Evolutionary conservation across 2,113 vertebrate species (phyloP).

Genomic region (Myrmophylax atrothorax): DNA sequence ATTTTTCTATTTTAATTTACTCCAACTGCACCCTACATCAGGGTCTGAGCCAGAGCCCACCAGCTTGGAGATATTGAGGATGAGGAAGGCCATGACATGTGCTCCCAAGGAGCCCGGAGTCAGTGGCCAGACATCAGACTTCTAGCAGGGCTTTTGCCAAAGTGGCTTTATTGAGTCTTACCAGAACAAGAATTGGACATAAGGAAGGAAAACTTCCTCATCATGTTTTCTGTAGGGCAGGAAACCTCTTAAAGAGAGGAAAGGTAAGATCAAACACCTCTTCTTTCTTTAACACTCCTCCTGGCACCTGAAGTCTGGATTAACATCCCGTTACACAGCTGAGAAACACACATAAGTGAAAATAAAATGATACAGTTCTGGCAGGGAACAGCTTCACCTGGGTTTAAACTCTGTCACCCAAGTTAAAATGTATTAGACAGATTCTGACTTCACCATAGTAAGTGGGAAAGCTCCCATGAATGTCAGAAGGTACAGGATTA

Average conservation of each 20-base stretch:
- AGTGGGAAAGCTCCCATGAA: background rate
- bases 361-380: background rate
- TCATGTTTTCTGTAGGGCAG: background rate
- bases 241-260: background rate
- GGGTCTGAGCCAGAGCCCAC: background rate
- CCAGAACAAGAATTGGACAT: background rate
- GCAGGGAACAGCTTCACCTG: background rate
- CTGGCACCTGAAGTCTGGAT: background rate
- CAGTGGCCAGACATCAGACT: background rate
- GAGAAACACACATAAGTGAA: background rate
- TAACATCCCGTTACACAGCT: background rate
- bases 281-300: background rate
- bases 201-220: background rate
- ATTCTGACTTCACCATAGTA: background rate
- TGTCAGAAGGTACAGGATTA: background rate
- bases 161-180: background rate
- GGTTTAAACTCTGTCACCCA: background rate
- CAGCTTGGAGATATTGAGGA: too few species aligned
- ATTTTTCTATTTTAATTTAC: background rate
- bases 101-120: background rate
- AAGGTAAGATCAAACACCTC: background rate
- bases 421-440: background rate
- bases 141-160: background rate
- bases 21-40: background rate
- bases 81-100: accelerated